Base-by-base conservation (phyloP, 2,113 vertebrate species). In the Sylvia atricapilla region DNA sequence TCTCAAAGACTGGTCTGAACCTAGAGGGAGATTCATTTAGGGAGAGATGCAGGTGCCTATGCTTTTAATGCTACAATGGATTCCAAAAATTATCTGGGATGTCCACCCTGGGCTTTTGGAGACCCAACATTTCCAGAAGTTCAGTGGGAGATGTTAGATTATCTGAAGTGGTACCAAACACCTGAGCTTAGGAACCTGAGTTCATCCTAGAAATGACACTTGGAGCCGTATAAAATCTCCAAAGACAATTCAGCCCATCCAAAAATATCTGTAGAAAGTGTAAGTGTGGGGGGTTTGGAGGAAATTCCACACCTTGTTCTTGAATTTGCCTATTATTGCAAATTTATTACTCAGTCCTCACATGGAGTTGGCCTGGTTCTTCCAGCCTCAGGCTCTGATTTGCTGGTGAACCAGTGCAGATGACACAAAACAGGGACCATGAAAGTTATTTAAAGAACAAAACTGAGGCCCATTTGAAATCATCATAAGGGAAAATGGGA, bases 111-210 rank as follows among this genome's bases (percentile, higher is more conserved):
- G 33, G 10, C n/a, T 53, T 86, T 56, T 79, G 72, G 47, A 68
- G 28, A 67, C 23, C 14, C 46, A 76, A 28, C 21, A 24, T 14
- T n/a, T 62, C 35, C 55, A 52, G 30, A 52, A 70, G 24, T 25
- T 24, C 12, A 7, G 10, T 47, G 41, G 50, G 21, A 91, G 2
- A 13, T 9, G 9, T 17, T 46, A 0, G 0, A 2, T 73, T 74
- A 27, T n/a, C 27, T 68, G 53, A 81, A 87, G 22, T 37, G 56
- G 19, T 37, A 52, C 16, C 27, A 49, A 70, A 56, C 9, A 27
- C 9, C 4, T 58, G 24, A 58, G 15, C 24, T 53, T 63, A 70
- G 62, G 12, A 55, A 56, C 46, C 11, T 56, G 74, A 69, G 35
- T 1, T 69, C 30, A 31, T 50, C 21, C 9, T 15, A 28, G 24